Evolutionary conservation across 2,888 invertebrate species (phyloP).

Genomic region (Calameuta idolon): DNA sequence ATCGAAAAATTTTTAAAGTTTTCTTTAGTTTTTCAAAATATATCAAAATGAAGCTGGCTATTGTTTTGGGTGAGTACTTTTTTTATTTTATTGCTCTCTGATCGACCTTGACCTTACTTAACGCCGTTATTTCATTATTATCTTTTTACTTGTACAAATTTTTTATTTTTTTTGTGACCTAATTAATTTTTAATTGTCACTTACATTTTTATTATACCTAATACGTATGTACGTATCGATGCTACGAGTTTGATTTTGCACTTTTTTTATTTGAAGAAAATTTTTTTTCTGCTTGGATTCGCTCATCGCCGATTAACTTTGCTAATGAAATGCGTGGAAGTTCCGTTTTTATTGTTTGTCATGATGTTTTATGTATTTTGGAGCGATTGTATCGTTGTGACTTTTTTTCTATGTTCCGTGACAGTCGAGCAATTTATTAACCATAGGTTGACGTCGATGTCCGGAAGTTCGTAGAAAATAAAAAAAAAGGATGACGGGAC

Average conservation of each 20-base stretch:
- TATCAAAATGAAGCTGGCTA: constrained; percentile 34
- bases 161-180: neutral
- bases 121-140: neutral
- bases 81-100: neutral
- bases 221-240: no score
- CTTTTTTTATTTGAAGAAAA: neutral
- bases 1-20: neutral
- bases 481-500: neutral
- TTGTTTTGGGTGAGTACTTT: constrained; percentile 37
- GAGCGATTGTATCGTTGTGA: neutral
- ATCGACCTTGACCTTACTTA: neutral
- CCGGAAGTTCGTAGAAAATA: neutral
- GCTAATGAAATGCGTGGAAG: neutral
- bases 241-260: neutral
- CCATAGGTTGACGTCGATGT: neutral
- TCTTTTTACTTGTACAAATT: neutral
- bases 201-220: neutral
- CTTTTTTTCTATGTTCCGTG: neutral
- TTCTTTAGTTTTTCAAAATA: neutral
- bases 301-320: neutral
- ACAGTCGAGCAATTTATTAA: neutral
- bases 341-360: neutral
- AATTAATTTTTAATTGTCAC: neutral
- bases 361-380: neutral
- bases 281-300: neutral